Evolutionary conservation across 2,113 vertebrate species (phyloP).

Genomic region (Eolophus roseicapilla): DNA sequence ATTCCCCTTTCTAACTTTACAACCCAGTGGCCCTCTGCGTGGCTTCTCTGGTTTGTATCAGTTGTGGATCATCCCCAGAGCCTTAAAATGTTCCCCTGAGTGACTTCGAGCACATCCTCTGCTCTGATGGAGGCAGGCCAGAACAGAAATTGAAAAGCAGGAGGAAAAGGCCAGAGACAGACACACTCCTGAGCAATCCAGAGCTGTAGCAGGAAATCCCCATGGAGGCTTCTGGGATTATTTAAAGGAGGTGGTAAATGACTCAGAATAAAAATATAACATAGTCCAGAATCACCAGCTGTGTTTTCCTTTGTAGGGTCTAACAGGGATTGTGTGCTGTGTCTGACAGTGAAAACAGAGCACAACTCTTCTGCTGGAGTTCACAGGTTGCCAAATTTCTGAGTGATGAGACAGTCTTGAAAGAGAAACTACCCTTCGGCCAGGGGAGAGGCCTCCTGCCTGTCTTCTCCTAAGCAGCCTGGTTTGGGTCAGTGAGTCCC

Average conservation of each 20-base stretch:
- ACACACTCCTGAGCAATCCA: background rate
- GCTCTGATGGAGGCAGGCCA: background rate
- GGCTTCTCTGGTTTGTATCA: background rate
- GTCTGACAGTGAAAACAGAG: conserved; percentile 10
- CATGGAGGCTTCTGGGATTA: conserved; percentile 22
- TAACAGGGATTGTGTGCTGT: background rate
- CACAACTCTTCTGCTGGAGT: background rate
- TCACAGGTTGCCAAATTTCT: background rate
- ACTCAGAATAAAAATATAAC: conserved; percentile 45
- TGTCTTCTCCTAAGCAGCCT: background rate
- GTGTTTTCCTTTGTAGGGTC: background rate
- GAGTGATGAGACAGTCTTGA: background rate
- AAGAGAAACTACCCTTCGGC: background rate
- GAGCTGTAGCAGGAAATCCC: background rate
- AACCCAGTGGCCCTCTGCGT: background rate
- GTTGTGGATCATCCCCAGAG: background rate
- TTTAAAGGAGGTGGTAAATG: conserved; percentile 54
- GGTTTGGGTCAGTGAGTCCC: background rate
- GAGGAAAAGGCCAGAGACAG: background rate
- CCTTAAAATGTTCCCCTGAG: background rate
- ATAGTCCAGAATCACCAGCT: conserved; percentile 35
- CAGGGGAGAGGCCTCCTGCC: background rate
- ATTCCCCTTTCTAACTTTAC: background rate
- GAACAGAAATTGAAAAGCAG: background rate
- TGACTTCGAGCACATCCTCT: background rate